Base-by-base conservation (phyloP, 2,113 vertebrate species). In the Gasterosteus aculeatus region DNA sequence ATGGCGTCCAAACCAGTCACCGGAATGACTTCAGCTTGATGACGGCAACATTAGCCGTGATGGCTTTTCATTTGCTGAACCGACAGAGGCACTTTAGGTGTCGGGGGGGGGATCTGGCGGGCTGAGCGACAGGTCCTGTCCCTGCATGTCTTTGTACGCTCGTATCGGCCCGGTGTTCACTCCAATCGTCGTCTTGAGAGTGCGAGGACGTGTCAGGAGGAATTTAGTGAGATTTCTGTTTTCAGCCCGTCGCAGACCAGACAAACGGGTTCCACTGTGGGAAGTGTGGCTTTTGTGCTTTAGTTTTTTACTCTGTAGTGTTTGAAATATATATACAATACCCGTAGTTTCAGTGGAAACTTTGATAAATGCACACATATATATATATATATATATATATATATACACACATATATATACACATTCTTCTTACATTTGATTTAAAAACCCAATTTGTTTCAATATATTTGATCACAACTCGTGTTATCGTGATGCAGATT, bases 31-130 rank as follows among this genome's bases (percentile, higher is more conserved):
- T 69, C 59, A 63, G 44, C 85, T 76, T 87, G 81, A 89, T 82
- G 69, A 89, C 79, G 83, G 77, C 79, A 78, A 33, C 86, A 79
- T 69, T 47, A 82, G 78, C 85, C 62, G 83, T 85, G 88, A 88
- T 85, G 87, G 88, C 65, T 80, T 87, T 85, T 85, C 75, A 86
- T 90, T 90, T 88, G 88, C 84, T 82, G 91, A 91, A 83, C 87
- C 83, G 90, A 87, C 91, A 87, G 83, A 84, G 66, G 72, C 85
- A 81, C 81, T 91, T 88, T 64, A 72, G 67, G 83, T 49, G 18
- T 89, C 78, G 57, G 85, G 74, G 74, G 62, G 69, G 22, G 22
- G 22, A 26, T 90, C 71, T 71, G 86, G 47, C 49, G 69, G 29
- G 65, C 29, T 87, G 85, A 92, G 51, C 90, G 91, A 87, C 87